Conservation (phyloP, 2,888 invertebrate species). For the Cylindroiulus punctatus region DNA sequence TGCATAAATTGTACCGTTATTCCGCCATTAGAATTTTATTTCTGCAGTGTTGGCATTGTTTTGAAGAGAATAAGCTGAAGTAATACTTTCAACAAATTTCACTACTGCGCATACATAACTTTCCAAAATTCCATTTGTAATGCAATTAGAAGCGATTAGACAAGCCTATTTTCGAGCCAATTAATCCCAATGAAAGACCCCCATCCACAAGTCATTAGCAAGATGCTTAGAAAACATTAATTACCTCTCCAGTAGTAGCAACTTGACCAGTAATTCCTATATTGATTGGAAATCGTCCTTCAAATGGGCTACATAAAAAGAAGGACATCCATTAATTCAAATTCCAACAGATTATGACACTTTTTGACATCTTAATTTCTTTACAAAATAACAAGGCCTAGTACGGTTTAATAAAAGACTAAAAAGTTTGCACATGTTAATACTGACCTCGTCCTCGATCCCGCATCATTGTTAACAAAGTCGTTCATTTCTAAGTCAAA, state of each 20-base stretch:
- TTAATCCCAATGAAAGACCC: conserved; percentile 42
- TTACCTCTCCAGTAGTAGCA: conserved; percentile 93
- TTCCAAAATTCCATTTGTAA: not conserved
- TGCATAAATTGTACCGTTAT: no score
- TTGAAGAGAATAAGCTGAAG: no score
- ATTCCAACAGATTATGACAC: not conserved
- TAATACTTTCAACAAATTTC: no score
- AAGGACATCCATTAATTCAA: not conserved
- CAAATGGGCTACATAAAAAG: conserved; percentile 76
- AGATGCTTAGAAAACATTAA: conserved; percentile 61
- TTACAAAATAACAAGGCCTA: no score
- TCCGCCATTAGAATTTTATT: no score
- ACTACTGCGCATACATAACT: no score
- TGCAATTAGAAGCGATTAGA: not conserved
- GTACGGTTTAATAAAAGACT: no score
- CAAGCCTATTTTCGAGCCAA: not conserved
- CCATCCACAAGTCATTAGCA: not conserved
- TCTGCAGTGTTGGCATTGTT: no score
- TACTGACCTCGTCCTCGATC: conserved; percentile 51
- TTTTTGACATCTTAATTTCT: no score
- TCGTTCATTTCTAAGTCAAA: conserved; percentile 94
- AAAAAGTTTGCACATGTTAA: not conserved
- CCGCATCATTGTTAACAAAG: conserved; percentile 71
- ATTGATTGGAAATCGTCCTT: conserved; percentile 93
- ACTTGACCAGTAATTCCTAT: conserved; percentile 95